These are phyloP conservation scores for Lamellibrachia luymesi DNA, from an alignment of 1,140 invertebrate species.

Conservation along the genomic window DNA sequence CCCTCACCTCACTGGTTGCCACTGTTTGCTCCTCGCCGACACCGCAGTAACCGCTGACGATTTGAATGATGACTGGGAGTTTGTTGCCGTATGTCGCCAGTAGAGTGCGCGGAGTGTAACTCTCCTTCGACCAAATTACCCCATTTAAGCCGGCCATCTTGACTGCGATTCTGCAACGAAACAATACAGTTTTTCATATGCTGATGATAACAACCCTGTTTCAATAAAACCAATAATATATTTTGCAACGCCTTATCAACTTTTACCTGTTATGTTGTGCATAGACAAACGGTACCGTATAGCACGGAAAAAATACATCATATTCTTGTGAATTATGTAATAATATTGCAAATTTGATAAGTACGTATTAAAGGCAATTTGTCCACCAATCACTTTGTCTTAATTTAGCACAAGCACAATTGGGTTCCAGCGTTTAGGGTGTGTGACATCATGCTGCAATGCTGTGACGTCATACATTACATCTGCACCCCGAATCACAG, in stretches of 20 bases:
- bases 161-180: neutral
- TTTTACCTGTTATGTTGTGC: neutral
- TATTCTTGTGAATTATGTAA: neutral
- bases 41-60: neutral
- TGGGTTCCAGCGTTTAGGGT: neutral
- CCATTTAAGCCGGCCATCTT: neutral
- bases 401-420: neutral
- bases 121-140: neutral
- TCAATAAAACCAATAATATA: neutral
- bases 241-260: no score
- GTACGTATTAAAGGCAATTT: neutral
- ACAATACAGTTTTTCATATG: neutral
- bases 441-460: neutral
- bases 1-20: neutral
- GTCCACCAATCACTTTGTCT: neutral
- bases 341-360: neutral
- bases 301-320: neutral
- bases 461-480: neutral
- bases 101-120: neutral
- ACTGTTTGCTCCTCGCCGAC: neutral
- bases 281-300: neutral
- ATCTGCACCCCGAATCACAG: neutral
- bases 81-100: neutral
- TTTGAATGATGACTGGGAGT: neutral
- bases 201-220: neutral